Base-by-base conservation (phyloP, 2,888 invertebrate species). In the Cistogaster globosa region DNA sequence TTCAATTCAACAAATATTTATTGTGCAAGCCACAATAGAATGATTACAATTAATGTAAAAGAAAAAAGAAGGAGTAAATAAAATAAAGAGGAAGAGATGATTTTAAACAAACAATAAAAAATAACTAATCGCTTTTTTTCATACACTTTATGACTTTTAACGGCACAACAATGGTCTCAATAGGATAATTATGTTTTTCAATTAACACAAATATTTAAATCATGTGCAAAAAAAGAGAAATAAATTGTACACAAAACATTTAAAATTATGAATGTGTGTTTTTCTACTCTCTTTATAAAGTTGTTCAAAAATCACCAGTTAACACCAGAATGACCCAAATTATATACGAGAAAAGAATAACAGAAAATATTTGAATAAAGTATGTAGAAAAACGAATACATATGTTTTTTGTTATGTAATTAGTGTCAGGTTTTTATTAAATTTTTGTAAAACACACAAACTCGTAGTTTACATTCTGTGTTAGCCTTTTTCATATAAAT, bases 131-230 rank as follows among this genome's bases (percentile, higher is more conserved):
- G 8, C 8, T 5, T 8, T 32, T 32, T 32, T 32, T 32, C 6
- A 32, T 32, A 32, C 32, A 32, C 32, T 32, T 32, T 7, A 32
- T 32, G 7, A 32, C 32, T 7, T 32, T 32, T 32, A 32, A 32
- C 32, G 6, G 32, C 32, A 0, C 32, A 32, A 32, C 32, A 32
- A 32, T 32, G 32, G 32, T 6, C 6, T 8, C 32, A 32, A 32
- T 32, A 32, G 32, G 32, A 32, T 32, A 32, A 32, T 32, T 32
- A 32, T 32, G 32, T 32, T 32, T 5, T 32, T 32, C 32, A 32
- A 32, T 32, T 32, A 32, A 32, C 32, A 32, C 63, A 58, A 63
- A 79, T 74, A 78, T 68, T 83, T 74, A 5, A 74, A 83, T 83
- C 51, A 75, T 69, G 69, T 71, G 63, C 57, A 75, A 60, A 22